A percentile compares a stretch with the other conserved stretches of the same genome.
These are phyloP conservation scores for Atopsyche davidsoni DNA, from an alignment of 1,140 invertebrate genomes.

Conservation along the genomic window DNA sequence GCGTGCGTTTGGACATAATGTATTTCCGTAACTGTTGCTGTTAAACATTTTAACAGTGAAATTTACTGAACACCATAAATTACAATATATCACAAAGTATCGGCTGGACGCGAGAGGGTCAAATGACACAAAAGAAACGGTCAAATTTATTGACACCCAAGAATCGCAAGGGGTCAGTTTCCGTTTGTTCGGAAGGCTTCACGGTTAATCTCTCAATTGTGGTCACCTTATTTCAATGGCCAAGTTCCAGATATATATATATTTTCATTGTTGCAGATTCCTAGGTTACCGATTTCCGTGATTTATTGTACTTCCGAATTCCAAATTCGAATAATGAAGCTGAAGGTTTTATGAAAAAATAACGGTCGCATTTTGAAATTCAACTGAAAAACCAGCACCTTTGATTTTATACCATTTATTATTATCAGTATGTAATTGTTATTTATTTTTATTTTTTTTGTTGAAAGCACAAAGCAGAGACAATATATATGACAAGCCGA, in stretches of 20 bases:
- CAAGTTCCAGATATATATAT: background rate
- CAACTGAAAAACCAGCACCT: too few relatives aligned
- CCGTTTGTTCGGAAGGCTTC: constrained; percentile 24
- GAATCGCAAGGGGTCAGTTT: constrained; percentile 26
- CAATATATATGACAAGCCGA: too few relatives aligned
- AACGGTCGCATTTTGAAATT: constrained; percentile 15
- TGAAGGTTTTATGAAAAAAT: background rate
- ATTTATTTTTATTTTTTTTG: too few relatives aligned
- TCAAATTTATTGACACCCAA: constrained; percentile 30
- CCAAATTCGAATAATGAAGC: constrained; percentile 13
- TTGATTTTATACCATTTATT: too few relatives aligned
- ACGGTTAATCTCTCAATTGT: constrained; percentile 29
- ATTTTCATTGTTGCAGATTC: background rate
- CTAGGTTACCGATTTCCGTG: background rate
- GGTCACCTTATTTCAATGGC: constrained; percentile 3
- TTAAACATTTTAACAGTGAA: too few relatives aligned
- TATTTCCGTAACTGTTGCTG: too few relatives aligned
- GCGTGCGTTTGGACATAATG: too few relatives aligned
- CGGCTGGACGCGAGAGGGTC: constrained; percentile 21
- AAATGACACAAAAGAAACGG: constrained; percentile 22
- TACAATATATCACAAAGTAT: too few relatives aligned
- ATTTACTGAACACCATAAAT: too few relatives aligned
- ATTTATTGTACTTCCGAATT: constrained; percentile 20
- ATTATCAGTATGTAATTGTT: too few relatives aligned
- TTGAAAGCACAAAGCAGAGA: too few relatives aligned